Conservation (phyloP, 2,797 vertebrate genomes). For the Enoplosus armatus region DNA sequence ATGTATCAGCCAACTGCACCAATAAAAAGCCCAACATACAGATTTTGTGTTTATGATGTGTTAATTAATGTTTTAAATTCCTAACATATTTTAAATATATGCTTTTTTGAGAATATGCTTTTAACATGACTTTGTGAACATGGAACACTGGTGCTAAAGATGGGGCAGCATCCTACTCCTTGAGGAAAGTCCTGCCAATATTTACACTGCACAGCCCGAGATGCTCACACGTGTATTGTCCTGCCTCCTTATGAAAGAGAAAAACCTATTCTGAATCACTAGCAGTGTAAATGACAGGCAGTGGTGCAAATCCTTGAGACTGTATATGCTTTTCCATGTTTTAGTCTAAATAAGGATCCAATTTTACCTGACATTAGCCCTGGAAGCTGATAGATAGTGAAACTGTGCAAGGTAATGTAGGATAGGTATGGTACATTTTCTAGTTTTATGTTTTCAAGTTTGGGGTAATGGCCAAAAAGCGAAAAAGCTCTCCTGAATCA, state of each 20-base stretch:
- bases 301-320: background rate
- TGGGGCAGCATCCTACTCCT: background rate
- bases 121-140: background rate
- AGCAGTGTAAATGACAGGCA: background rate
- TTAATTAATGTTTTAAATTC: background rate
- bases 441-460: background rate
- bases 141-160: background rate
- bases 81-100: background rate
- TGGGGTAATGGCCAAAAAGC: conserved; percentile 7
- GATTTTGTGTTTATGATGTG: background rate
- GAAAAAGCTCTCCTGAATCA: conserved; percentile 21
- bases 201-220: background rate
- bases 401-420: background rate
- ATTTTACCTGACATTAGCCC: background rate
- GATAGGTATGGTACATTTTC: background rate
- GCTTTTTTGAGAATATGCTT: background rate
- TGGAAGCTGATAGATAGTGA: background rate
- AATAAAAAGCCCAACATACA: background rate
- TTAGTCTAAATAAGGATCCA: background rate
- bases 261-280: background rate
- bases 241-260: background rate
- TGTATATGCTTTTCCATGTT: background rate
- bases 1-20: background rate
- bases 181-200: background rate
- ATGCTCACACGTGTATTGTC: background rate